Conservation (phyloP, 2,797 vertebrate genomes). For the Sphenodon punctatus region DNA sequence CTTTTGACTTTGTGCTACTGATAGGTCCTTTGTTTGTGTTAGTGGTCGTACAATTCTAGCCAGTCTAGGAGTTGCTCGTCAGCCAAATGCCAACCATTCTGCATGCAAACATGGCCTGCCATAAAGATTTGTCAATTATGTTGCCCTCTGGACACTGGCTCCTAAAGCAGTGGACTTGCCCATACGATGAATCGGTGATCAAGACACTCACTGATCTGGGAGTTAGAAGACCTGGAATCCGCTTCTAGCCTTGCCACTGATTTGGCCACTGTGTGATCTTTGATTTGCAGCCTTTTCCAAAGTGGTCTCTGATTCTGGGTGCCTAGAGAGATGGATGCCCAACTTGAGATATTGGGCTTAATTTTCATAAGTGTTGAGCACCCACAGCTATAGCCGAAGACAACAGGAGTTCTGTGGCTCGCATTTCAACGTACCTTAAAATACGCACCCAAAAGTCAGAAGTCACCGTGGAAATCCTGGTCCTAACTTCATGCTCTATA, state of each 20-base stretch:
- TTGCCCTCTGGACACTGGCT: background rate
- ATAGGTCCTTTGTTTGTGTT: too few relatives aligned
- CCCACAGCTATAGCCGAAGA: background rate
- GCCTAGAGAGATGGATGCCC: background rate
- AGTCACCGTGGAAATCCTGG: background rate
- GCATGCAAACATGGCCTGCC: background rate
- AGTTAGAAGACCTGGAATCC: background rate
- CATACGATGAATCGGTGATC: fast-evolving
- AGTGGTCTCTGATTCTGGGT: background rate
- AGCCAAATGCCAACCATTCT: background rate
- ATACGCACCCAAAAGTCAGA: background rate
- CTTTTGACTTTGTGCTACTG: too few relatives aligned
- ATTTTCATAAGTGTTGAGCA: background rate
- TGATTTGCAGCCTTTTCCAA: background rate
- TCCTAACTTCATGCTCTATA: background rate
- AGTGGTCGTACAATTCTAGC: background rate
- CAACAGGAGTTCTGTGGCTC: background rate
- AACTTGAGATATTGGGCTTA: background rate
- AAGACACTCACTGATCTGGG: fast-evolving
- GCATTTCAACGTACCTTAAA: too few relatives aligned
- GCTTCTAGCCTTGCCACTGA: fast-evolving
- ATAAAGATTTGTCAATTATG: background rate
- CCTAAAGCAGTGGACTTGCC: background rate
- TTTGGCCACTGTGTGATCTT: background rate
- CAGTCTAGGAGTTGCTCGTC: background rate